Evolutionary conservation across 2,888 invertebrate genomes (phyloP), one percentile per base, ranked within the genome.

Genomic region (Cryptus viduatorius): DNA sequence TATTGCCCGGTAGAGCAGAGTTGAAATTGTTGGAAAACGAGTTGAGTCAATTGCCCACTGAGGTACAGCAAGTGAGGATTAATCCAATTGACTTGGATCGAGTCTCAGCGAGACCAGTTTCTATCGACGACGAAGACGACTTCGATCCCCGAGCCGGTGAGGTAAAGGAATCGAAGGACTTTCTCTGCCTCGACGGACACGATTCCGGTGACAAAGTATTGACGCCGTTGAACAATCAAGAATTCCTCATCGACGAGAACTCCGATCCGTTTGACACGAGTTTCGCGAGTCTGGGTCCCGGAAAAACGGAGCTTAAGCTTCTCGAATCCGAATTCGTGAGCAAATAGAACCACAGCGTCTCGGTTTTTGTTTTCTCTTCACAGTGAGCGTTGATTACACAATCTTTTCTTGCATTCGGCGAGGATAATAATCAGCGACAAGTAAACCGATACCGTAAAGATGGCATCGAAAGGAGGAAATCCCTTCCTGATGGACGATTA

Each of bases 261-360:
- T 92, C 95, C 46, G 98, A 98, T 94, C 98, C 98, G 0, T 98
- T 98, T 90, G 98, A 98, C 91, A 98, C 98, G 0, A 97, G 97
- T 4, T 96, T 97, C 89, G 97, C 97, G 0, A 95, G 95, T 69
- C 94, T 97, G 61, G 96, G 95, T 86, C 97, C 97, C 0, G 97
- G 97, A 2, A 96, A 95, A 92, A 96, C 97, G 0, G 97, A 98
- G 93, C 93, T 98, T 0, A 97, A 97, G 91, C 92, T 97, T 24
- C 94, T 98, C 0, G 98, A 97, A 92, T 96, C 96, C 71, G 97
- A 98, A 93, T 94, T 98, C 89, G 95, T 95, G 87, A 93, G 94
- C 3, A 89, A 93, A 86, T 92, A 91, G 87, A 42, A 14, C 53
- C 10, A 16, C 24, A 68, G 14, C 12, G 44, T 73, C 8, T 14